Evolutionary conservation across 1,140 invertebrate species (phyloP), one percentile per base, ranked within the genome.

Genomic region (Drosophila tani): DNA sequence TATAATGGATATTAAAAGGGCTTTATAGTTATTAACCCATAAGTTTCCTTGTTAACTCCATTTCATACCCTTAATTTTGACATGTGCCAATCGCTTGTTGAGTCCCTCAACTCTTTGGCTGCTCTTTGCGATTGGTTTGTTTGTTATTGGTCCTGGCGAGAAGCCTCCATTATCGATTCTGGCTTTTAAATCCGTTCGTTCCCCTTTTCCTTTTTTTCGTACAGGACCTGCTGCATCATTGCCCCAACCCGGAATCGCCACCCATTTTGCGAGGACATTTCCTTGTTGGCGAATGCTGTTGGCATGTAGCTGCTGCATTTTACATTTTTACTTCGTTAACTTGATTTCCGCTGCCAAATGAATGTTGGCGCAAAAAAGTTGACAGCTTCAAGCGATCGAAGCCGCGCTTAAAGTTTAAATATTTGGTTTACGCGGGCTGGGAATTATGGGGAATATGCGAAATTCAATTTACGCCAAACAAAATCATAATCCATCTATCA

Each of bases 401-500:
- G 43, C 19, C 51, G 70, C 40, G 53, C 76, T 88, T 74, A 84
- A 88, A 81, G 60, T 75, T 67, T 83, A 69, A 81, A 74, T 84
- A 75, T 90, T 91, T 76, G 77, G 68, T 29, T 59, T 55, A 60
- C 27, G 51, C 46, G 29, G 68, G 75, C 47, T 43, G 29, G 51
- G 35, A 40, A 21, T 40, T 56, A 69, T 63, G 57, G 65, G 68
- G 84, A 91, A 90, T 91, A 81, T 75, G 69, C 71, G 66, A 91
- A 91, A 91, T 91, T 91, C 90, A 91, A 91, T 91, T 91, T 91
- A 84, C 91, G 90, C 80, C 87, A 91, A 91, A 91, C 87, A 91
- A 87, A 91, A 91, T 91, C 86, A 91, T 91, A 91, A 91, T 91
- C 90, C 90, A 91, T 91, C 90, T 91, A 91, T 91, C 90, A 91